These are phyloP conservation scores for Climacteris rufus DNA, from an alignment of 2,113 vertebrate species.

Conservation along the genomic window DNA sequence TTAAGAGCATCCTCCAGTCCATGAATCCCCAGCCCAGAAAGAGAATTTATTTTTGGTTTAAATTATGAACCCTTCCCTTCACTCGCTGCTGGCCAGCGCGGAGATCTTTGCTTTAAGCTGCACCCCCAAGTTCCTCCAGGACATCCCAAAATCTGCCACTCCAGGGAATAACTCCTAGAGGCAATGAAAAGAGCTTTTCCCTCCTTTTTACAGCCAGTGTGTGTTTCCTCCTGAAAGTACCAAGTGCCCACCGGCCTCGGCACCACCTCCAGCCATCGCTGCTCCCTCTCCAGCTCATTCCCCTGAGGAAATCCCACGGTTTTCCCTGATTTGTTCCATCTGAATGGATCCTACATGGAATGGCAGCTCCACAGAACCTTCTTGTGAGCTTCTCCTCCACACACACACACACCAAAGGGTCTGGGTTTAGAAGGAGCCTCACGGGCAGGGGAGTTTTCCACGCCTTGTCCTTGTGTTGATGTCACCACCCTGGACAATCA, in stretches of 20 bases:
- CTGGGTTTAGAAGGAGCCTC: neutral
- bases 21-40: neutral
- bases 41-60: conserved; percentile 33
- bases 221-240: neutral
- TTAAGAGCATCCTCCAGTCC: neutral
- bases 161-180: neutral
- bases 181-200: neutral
- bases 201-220: neutral
- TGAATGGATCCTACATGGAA: rapidly evolving
- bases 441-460: neutral
- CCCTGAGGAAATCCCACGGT: rapidly evolving
- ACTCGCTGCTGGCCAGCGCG: conserved; percentile 24
- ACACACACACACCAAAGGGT: rapidly evolving
- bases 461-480: neutral
- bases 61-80: neutral
- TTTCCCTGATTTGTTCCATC: neutral
- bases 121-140: neutral
- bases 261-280: neutral
- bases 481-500: neutral
- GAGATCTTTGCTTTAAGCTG: neutral
- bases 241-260: neutral
- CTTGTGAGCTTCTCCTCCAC: neutral
- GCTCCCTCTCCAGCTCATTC: neutral
- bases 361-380: neutral
- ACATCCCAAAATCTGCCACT: neutral